Percentiles rank a stretch among this genome's conserved stretches.
These are phyloP conservation scores for Parotocinclus haroldoi DNA, from an alignment of 2,797 vertebrate genomes.

Conservation along the genomic window DNA sequence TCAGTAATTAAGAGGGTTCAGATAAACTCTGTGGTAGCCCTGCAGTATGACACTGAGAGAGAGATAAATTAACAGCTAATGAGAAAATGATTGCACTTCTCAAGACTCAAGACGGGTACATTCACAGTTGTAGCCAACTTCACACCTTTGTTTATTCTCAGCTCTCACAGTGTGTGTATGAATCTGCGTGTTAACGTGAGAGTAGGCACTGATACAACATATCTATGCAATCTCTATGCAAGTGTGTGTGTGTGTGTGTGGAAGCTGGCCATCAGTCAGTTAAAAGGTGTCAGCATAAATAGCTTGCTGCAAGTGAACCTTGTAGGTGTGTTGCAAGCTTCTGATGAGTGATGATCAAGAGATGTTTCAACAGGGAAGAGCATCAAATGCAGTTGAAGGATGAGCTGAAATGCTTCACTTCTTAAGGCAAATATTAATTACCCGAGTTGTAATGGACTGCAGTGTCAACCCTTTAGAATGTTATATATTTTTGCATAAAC, in stretches of 20 bases:
- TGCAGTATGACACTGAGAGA: conserved; percentile 71
- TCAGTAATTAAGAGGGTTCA: conserved; percentile 83
- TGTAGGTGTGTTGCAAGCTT: conserved; percentile 41
- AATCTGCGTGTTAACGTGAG: background rate
- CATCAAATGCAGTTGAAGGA: conserved; percentile 44
- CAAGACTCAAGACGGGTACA: conserved; percentile 48
- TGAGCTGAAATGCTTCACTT: conserved; percentile 42
- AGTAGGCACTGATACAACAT: background rate
- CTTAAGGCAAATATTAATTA: conserved; percentile 47
- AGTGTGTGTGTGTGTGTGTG: conserved; percentile 9
- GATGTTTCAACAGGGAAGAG: conserved; percentile 32
- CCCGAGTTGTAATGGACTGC: no score
- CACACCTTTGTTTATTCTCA: conserved; percentile 18
- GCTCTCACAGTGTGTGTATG: conserved; percentile 7
- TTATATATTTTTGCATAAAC: no score
- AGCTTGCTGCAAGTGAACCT: conserved; percentile 45
- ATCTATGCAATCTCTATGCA: conserved; percentile 8
- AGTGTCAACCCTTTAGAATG: no score
- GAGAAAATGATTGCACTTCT: conserved; percentile 79
- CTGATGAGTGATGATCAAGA: conserved; percentile 46
- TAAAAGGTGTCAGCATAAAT: conserved; percentile 42
- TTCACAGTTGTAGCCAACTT: conserved; percentile 36
- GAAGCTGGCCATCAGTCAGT: conserved; percentile 32
- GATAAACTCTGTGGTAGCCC: conserved; percentile 76
- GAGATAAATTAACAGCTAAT: conserved; percentile 78